These are phyloP conservation scores for Orgyia antiqua DNA, from an alignment of 2,888 invertebrate genomes.

Conservation along the genomic window DNA sequence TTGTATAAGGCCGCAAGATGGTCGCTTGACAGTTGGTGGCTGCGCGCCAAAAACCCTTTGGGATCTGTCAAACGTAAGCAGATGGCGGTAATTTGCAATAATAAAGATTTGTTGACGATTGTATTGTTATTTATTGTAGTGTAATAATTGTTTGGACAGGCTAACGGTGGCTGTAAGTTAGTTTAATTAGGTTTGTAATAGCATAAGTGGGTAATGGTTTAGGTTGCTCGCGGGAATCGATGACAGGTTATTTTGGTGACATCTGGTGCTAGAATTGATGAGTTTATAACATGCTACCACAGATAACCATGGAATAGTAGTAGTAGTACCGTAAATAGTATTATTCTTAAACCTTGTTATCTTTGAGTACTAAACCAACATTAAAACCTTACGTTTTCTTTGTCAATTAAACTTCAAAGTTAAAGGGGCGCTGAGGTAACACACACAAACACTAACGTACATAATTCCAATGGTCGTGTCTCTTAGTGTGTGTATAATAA, in stretches of 20 bases:
- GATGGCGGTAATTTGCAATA: slow-evolving; percentile 69
- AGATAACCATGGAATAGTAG: too few species aligned
- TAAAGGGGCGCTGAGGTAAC: too few species aligned
- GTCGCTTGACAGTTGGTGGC: slow-evolving; percentile 57
- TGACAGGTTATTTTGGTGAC: slow-evolving; percentile 5
- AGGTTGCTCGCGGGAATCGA: slow-evolving; percentile 4
- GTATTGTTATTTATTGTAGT: slow-evolving; percentile 62
- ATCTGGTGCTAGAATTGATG: slow-evolving; percentile 5
- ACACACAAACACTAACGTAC: too few species aligned
- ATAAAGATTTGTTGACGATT: slow-evolving; percentile 58
- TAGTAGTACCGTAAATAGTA: too few species aligned
- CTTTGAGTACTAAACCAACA: too few species aligned
- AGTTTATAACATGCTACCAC: too few species aligned
- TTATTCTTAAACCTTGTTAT: too few species aligned
- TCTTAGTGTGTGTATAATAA: too few species aligned
- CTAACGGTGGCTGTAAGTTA: slow-evolving; percentile 20
- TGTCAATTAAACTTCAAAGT: too few species aligned
- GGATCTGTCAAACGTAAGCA: slow-evolving; percentile 57
- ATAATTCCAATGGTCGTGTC: too few species aligned
- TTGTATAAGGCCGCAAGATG: slow-evolving; percentile 57
- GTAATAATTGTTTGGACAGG: slow-evolving; percentile 64
- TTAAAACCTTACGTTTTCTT: too few species aligned
- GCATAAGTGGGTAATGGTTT: slow-evolving; percentile 12
- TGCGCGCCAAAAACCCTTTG: slow-evolving; percentile 72
- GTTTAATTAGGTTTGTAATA: slow-evolving; percentile 21